phyloP scores from a whole-genome alignment of 2,888 invertebrate genomes.

The Platypus cylindrus region DNA sequence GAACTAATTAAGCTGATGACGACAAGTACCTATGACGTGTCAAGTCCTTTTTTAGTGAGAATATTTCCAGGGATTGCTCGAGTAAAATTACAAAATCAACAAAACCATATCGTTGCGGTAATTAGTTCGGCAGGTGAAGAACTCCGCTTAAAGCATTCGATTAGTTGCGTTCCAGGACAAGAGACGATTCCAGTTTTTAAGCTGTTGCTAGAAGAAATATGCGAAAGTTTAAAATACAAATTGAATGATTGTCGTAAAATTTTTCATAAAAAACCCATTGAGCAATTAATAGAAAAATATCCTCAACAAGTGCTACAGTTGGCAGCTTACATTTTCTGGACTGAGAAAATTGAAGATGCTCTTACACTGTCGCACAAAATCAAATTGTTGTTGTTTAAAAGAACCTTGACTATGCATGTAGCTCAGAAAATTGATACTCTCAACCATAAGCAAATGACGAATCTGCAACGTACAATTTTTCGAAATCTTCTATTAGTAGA shows the following conservation, averaged over 20 bases:
- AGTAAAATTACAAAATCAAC: slow-evolving; percentile 49
- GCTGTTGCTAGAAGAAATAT: slow-evolving; percentile 67
- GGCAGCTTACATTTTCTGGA: slow-evolving; percentile 18
- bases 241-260: slow-evolving; percentile 18
- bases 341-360: slow-evolving; percentile 37
- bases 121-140: slow-evolving; percentile 59
- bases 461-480: slow-evolving; percentile 34
- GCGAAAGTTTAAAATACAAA: slow-evolving; percentile 31
- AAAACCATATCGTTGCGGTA: slow-evolving; percentile 57
- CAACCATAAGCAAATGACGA: slow-evolving; percentile 18
- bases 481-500: slow-evolving; percentile 16
- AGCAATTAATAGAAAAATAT: slow-evolving; percentile 15
- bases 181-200: slow-evolving; percentile 58
- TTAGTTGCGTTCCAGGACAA: slow-evolving; percentile 39
- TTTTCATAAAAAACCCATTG: slow-evolving; percentile 14
- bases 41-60: slow-evolving; percentile 49
- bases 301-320: slow-evolving; percentile 19
- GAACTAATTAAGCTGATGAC: slow-evolving; percentile 78
- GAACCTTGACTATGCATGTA: slow-evolving; percentile 15
- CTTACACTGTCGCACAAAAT: slow-evolving; percentile 17
- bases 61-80: slow-evolving; percentile 70
- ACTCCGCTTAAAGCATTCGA: slow-evolving; percentile 45
- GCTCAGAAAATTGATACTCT: slow-evolving; percentile 25
- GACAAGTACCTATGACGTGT: slow-evolving; percentile 50
- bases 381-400: slow-evolving; percentile 16